A percentile compares a stretch with the other conserved stretches of the same genome.
phyloP scores from a whole-genome alignment of 2,113 vertebrate genomes.

The Pelecanus crispus region DNA sequence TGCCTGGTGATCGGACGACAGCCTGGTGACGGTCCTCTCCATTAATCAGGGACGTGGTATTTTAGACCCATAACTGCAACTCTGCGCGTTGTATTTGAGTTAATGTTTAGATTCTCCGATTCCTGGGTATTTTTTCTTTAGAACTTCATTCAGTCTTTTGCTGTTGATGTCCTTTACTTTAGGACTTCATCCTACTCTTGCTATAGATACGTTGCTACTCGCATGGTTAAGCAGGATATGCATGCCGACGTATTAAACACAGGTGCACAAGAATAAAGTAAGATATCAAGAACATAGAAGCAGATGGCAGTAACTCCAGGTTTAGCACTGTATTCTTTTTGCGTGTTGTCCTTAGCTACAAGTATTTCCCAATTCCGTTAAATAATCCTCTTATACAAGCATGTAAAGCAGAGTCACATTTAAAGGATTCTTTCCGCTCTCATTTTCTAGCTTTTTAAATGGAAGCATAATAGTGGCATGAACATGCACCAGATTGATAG shows the following conservation, averaged over 20 bases:
- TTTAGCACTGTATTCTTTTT: not conserved
- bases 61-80: not conserved
- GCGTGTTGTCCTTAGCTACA: not conserved
- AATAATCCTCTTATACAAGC: not conserved
- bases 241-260: not conserved
- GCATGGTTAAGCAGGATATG: fast-evolving
- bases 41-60: fast-evolving
- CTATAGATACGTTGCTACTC: not conserved
- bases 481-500: not conserved
- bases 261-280: not conserved
- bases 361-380: not conserved
- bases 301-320: not conserved
- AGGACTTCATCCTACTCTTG: not conserved
- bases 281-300: not conserved
- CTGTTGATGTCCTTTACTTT: not conserved
- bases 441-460: not conserved
- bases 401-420: not conserved
- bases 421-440: not conserved
- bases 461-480: fast-evolving
- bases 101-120: not conserved
- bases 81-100: not conserved
- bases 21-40: not conserved
- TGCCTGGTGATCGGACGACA: not conserved
- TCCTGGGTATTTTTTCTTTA: not conserved
- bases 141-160: not conserved